phyloP scores from a whole-genome alignment of 2,888 invertebrate species.

The Mythimna albipuncta region DNA sequence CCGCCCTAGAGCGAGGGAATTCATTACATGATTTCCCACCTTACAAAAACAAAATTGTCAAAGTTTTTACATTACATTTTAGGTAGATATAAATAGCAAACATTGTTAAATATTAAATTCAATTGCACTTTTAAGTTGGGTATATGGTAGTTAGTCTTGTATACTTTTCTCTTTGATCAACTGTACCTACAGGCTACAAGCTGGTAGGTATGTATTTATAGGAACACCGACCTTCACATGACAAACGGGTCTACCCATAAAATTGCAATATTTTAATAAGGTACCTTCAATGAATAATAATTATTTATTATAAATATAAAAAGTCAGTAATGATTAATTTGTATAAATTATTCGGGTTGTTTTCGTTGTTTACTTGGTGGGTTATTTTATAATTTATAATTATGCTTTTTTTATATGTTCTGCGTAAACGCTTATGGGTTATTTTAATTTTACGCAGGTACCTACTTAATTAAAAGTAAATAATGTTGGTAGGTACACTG shows the following conservation, averaged over 20 bases:
- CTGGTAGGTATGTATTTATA: constrained; percentile 37
- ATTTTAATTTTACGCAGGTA: neutral
- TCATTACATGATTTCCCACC: too few species aligned
- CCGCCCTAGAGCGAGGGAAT: too few species aligned
- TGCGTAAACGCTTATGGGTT: neutral
- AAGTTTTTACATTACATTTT: neutral
- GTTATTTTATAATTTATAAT: constrained; percentile 1
- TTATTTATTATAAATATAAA: constrained; percentile 77
- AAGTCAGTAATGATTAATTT: constrained; percentile 45
- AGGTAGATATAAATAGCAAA: neutral
- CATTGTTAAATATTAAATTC: neutral
- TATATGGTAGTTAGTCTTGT: neutral
- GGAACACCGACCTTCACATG: constrained; percentile 70
- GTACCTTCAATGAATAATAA: constrained; percentile 81
- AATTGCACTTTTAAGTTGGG: neutral
- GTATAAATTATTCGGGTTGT: constrained; percentile 26
- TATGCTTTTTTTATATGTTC: neutral
- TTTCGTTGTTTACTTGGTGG: constrained; percentile 15
- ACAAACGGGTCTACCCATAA: constrained; percentile 82
- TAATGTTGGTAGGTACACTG: neutral
- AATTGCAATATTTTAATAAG: constrained; percentile 87
- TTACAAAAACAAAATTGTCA: too few species aligned
- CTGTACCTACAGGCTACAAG: constrained; percentile 1
- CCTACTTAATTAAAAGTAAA: neutral
- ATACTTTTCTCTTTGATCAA: neutral